phyloP scores from a whole-genome alignment of 2,888 invertebrate genomes.

The Epicampocera succincta region DNA sequence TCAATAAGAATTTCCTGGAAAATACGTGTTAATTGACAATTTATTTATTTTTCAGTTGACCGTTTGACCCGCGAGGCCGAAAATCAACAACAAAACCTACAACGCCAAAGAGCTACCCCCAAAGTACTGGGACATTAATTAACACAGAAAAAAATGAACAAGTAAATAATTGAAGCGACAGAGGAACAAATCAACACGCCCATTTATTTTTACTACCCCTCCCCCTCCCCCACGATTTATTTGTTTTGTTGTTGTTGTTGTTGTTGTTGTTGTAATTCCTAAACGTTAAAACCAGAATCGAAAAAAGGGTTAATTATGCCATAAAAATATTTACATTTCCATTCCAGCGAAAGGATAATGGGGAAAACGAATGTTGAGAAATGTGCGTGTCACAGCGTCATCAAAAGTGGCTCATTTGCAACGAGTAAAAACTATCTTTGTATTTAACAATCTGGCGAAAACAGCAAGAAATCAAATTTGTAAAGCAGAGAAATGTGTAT shows the following conservation, averaged over 20 bases:
- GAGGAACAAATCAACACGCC: conserved; percentile 56
- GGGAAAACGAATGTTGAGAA: neutral
- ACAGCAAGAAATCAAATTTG: no score
- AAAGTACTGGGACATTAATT: conserved; percentile 40
- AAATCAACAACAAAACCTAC: neutral
- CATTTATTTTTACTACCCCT: conserved; percentile 41
- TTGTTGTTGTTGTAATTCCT: neutral
- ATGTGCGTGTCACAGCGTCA: conserved; percentile 52
- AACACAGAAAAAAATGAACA: conserved; percentile 14
- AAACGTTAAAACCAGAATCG: neutral
- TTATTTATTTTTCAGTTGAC: conserved; percentile 30
- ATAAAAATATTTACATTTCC: conserved; percentile 50
- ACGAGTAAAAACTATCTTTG: no score
- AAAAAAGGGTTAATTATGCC: conserved; percentile 64
- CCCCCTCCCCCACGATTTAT: neutral
- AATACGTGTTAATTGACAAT: conserved; percentile 52
- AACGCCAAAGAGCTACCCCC: conserved; percentile 8
- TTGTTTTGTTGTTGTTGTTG: neutral
- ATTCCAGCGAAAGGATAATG: neutral
- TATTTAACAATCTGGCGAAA: no score
- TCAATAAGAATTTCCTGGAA: conserved; percentile 22
- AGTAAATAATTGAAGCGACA: conserved; percentile 9
- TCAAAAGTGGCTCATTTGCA: conserved; percentile 37
- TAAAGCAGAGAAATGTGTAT: no score
- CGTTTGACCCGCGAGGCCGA: conserved; percentile 11